Base-by-base conservation (phyloP, 2,113 vertebrate genomes). In the Eubucco bourcierii region DNA sequence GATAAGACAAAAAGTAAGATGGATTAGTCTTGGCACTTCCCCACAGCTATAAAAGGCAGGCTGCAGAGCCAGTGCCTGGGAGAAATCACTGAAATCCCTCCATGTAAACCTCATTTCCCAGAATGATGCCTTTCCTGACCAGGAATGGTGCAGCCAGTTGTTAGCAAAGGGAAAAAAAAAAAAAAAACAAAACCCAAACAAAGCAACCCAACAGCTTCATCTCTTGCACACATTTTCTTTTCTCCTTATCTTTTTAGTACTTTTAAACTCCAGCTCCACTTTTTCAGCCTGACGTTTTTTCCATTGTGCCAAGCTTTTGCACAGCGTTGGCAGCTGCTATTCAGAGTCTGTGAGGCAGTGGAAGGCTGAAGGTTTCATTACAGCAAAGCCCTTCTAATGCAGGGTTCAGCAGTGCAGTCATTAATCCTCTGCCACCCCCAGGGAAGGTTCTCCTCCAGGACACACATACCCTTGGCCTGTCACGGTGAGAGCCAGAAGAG, bases 261-360 rank as follows among this genome's bases (percentile, higher is more conserved):
- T 52, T 74, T 82, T 58, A 0, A 59, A 66, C 80, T 95, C 88
- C 91, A 88, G 93, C 66, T 94, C 86, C 88, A 1, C 65, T 94
- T 94, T 96, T 95, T 94, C 55, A 4, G 23, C 53, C 84, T 78
- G 82, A 83, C 82, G 73, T n/a, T 65, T 70, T 34, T 50, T 17
- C 84, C 20, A 5, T 61, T 75, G 87, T 90, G 84, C 75, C 0
- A 1, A 91, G 75, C 56, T 71, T 55, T 75, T 94, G 87, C 81
- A 25, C 81, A n/a, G 92, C 1, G 31, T 86, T 92, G 92, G 90
- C 94, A 92, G 96, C 89, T 90, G 94, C 96, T 89, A 12, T 75
- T 94, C 89, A 89, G 83, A 92, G 66, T 28, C 84, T 84, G 73
- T 24, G 7, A 66, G 66, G 87, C 91, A 92, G 87, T 23, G 3